Conservation (phyloP, 2,113 vertebrate species). For the Meriones unguiculatus region DNA sequence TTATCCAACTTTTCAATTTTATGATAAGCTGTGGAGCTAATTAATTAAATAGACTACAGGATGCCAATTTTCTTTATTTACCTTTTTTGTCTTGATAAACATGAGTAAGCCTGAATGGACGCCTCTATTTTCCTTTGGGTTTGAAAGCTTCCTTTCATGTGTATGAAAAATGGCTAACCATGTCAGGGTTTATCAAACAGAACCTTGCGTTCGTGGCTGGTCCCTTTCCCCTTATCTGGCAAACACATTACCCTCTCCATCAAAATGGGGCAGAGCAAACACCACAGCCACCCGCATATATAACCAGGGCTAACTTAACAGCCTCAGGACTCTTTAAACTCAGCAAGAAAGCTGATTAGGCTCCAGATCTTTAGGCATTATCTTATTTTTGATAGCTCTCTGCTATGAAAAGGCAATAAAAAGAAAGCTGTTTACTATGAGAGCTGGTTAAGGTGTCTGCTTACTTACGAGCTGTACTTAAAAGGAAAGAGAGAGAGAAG, state of each 20-base stretch:
- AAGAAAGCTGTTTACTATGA: constrained; percentile 85
- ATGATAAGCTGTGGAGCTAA: constrained; percentile 79
- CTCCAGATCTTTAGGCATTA: constrained; percentile 88
- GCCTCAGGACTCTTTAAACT: constrained; percentile 87
- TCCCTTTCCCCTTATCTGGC: constrained; percentile 87
- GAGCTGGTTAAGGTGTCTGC: constrained; percentile 85
- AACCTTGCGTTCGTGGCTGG: constrained; percentile 88
- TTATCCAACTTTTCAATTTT: constrained; percentile 77
- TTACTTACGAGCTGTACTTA: constrained; percentile 85
- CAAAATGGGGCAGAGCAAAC: constrained; percentile 89
- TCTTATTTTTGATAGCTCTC: constrained; percentile 88
- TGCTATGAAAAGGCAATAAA: constrained; percentile 89
- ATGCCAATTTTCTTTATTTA: constrained; percentile 79
- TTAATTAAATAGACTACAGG: constrained; percentile 82
- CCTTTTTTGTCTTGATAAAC: constrained; percentile 74
- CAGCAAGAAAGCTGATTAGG: constrained; percentile 89
- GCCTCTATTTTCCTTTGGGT: constrained; percentile 79
- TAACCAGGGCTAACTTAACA: constrained; percentile 87
- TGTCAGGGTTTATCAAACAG: constrained; percentile 89
- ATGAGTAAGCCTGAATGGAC: constrained; percentile 66
- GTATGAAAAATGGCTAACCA: constrained; percentile 88
- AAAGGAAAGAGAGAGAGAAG: constrained; percentile 68
- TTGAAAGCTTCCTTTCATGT: constrained; percentile 88
- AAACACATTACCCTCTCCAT: constrained; percentile 91
- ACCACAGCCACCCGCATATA: constrained; percentile 85